Conservation (phyloP, 1,140 invertebrate species). For the Bombus soroeensis region DNA sequence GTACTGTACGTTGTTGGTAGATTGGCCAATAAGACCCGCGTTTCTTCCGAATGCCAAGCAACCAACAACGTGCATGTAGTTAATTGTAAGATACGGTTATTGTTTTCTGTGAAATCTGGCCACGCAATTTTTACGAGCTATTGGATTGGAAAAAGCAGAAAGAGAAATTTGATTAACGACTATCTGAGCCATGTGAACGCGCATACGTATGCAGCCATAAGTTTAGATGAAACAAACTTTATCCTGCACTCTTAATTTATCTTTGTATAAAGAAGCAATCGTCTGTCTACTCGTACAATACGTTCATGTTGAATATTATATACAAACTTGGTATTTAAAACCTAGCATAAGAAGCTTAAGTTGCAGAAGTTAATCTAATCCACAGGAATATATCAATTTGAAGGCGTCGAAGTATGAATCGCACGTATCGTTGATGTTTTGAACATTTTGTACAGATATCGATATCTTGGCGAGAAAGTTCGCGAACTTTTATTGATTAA, state of each 20-base stretch:
- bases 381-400: background rate
- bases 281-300: background rate
- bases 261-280: background rate
- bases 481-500: constrained; percentile 2
- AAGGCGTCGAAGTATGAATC: constrained; percentile 8
- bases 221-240: background rate
- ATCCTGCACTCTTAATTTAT: background rate
- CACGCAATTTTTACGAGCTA: too few species aligned
- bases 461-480: background rate
- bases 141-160: background rate
- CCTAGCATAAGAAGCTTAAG: too few species aligned
- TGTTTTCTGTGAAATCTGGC: too few species aligned
- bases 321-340: too few species aligned
- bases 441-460: constrained; percentile 28
- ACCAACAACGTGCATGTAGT: too few species aligned
- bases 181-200: background rate
- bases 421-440: constrained; percentile 5
- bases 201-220: background rate
- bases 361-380: constrained; percentile 35
- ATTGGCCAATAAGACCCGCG: too few species aligned
- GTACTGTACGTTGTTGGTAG: too few species aligned
- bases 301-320: too few species aligned
- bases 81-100: too few species aligned
- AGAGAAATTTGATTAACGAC: background rate
- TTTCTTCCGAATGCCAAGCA: too few species aligned